A percentile compares a stretch with the other conserved stretches of the same genome.
phyloP scores from a whole-genome alignment of 2,797 vertebrate genomes.

The Buphagus erythrorhynchus region DNA sequence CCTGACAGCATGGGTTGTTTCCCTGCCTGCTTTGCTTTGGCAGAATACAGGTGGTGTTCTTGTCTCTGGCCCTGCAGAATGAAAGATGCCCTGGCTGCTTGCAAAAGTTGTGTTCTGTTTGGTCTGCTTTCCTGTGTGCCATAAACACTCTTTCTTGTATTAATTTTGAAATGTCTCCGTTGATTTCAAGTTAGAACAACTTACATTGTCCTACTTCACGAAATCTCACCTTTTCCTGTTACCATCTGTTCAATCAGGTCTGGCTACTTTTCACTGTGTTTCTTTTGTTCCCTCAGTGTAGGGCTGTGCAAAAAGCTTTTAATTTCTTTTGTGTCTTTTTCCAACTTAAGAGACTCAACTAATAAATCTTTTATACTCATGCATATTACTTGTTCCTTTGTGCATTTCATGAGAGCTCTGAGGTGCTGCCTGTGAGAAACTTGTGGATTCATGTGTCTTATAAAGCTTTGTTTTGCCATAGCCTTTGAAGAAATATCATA shows the following conservation, averaged over 20 bases:
- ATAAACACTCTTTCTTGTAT: neutral
- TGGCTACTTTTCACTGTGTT: neutral
- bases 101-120: neutral
- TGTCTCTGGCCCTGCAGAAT: neutral
- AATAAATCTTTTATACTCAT: fast-evolving
- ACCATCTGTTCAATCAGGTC: neutral
- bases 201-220: neutral
- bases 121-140: neutral
- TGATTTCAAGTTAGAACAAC: neutral
- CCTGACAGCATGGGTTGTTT: fast-evolving
- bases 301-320: neutral
- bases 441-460: neutral
- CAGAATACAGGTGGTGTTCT: neutral
- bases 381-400: neutral
- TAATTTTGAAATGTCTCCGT: neutral
- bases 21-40: neutral
- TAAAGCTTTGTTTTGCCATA: neutral
- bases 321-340: neutral
- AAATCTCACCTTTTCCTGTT: neutral
- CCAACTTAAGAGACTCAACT: neutral
- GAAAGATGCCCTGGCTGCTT: neutral
- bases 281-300: neutral
- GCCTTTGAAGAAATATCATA: neutral
- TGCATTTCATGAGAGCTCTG: neutral
- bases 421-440: neutral